Conservation (phyloP, 2,888 invertebrate species). For the Torymus texanus region DNA sequence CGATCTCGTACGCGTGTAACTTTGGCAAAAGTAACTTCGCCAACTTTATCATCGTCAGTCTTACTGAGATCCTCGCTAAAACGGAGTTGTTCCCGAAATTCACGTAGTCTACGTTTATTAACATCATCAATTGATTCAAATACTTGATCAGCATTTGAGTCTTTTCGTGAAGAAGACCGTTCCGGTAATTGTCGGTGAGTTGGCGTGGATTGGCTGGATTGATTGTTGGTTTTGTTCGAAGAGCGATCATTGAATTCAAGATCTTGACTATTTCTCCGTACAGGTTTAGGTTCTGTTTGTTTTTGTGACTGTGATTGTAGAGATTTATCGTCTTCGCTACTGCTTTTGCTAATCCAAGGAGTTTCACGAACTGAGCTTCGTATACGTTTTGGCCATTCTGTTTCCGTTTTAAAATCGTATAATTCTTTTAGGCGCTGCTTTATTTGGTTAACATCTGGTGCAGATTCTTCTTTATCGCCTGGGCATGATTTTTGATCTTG, state of each 20-base stretch:
- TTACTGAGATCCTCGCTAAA: slow-evolving; percentile 57
- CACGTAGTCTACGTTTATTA: slow-evolving; percentile 39
- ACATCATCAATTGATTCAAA: slow-evolving; percentile 5
- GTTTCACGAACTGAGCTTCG: slow-evolving; percentile 47
- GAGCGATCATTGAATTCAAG: slow-evolving; percentile 66
- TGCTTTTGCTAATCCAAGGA: slow-evolving; percentile 65
- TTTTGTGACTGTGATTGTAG: slow-evolving; percentile 12
- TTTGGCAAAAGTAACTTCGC: neutral
- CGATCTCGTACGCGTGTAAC: slow-evolving; percentile 57
- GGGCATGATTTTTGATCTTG: no score
- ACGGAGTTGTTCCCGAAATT: slow-evolving; percentile 58
- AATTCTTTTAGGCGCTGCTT: slow-evolving; percentile 67
- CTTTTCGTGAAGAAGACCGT: slow-evolving; percentile 11
- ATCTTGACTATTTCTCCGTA: slow-evolving; percentile 65
- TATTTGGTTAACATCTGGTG: slow-evolving; percentile 53
- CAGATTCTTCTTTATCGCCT: slow-evolving; percentile 28
- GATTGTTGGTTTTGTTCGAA: slow-evolving; percentile 2
- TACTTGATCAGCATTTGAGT: slow-evolving; percentile 35
- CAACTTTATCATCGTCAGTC: neutral
- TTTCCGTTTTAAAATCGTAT: slow-evolving; percentile 69
- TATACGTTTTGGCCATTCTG: slow-evolving; percentile 66
- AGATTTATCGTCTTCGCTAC: slow-evolving; percentile 62
- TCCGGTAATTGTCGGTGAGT: slow-evolving; percentile 18
- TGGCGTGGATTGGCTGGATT: neutral
- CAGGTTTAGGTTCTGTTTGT: slow-evolving; percentile 7